These are phyloP conservation scores for Carabus problematicus DNA, from an alignment of 2,888 invertebrate genomes.

Conservation along the genomic window DNA sequence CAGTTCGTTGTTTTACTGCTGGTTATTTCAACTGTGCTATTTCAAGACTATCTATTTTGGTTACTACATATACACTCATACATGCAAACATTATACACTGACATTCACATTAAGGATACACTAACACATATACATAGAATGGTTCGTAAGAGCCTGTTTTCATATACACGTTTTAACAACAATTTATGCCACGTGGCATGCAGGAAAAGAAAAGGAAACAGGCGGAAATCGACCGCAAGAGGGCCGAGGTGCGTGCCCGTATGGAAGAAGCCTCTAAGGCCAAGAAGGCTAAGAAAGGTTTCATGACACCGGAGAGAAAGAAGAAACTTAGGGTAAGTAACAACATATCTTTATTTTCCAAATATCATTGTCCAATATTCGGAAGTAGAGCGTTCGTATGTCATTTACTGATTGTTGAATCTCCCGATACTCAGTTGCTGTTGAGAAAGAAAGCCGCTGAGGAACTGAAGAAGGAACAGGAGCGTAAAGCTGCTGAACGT, in stretches of 20 bases:
- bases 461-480: slow-evolving; percentile 99
- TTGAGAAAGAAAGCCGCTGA: slow-evolving; percentile 99
- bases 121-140: background rate
- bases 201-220: slow-evolving; percentile 98
- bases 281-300: slow-evolving; percentile 99
- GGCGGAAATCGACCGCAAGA: slow-evolving; percentile 97
- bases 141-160: background rate
- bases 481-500: slow-evolving; percentile 97
- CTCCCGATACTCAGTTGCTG: slow-evolving; percentile 75
- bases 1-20: too few species aligned
- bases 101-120: background rate
- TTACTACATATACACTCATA: too few species aligned
- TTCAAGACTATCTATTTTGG: too few species aligned
- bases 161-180: slow-evolving; percentile 13
- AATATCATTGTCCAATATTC: too few species aligned
- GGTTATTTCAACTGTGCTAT: too few species aligned
- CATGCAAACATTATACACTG: background rate
- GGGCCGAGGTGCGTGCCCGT: slow-evolving; percentile 98
- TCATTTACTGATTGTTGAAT: slow-evolving; percentile 44
- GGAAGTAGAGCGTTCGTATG: slow-evolving; percentile 9
- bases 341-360: background rate
- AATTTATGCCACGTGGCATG: slow-evolving; percentile 45
- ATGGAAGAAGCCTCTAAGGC: slow-evolving; percentile 98
- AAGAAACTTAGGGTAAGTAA: slow-evolving; percentile 96
- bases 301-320: slow-evolving; percentile 99